These are phyloP conservation scores for Chloebia gouldiae DNA, from an alignment of 2,113 vertebrate species.

Conservation along the genomic window DNA sequence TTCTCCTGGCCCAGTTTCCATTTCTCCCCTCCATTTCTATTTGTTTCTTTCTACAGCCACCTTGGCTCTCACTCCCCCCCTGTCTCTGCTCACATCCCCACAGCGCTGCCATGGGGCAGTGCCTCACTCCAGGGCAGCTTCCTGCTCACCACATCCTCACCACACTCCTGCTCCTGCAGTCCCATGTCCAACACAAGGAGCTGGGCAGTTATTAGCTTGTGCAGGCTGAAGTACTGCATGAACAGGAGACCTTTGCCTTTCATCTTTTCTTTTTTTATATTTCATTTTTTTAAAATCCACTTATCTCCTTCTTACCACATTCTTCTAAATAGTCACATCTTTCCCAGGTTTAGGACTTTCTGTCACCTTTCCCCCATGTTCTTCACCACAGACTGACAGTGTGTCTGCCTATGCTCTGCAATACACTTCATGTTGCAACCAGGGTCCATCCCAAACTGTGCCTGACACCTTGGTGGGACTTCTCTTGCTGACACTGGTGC, in stretches of 20 bases:
- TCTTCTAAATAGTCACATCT: background rate
- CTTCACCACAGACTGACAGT: background rate
- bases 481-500: background rate
- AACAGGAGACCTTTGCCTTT: background rate
- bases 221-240: background rate
- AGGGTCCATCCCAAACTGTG: background rate
- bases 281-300: background rate
- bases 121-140: background rate
- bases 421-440: background rate
- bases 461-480: background rate
- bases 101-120: rapidly evolving
- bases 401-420: background rate
- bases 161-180: background rate
- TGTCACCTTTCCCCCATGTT: background rate
- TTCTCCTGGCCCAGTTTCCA: background rate
- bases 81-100: background rate
- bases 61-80: background rate
- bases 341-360: background rate
- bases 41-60: background rate
- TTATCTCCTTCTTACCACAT: rapidly evolving
- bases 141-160: background rate
- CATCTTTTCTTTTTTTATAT: too few relatives aligned
- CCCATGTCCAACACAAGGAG: background rate
- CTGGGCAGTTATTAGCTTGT: background rate
- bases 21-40: background rate